phyloP scores from a whole-genome alignment of 2,797 vertebrate genomes.

The Streptopelia turtur region DNA sequence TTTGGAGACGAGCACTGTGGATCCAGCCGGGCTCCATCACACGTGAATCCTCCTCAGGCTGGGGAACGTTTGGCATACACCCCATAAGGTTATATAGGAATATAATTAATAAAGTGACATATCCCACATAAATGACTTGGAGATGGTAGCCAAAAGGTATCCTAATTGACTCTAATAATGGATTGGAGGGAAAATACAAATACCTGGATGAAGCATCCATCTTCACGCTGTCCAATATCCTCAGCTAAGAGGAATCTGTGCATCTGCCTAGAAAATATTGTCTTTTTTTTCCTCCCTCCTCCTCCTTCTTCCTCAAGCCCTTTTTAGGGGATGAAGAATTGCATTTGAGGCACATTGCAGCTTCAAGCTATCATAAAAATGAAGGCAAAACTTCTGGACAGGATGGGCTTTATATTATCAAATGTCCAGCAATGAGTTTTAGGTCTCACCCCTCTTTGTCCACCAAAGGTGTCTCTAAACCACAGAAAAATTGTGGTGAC shows the following conservation, averaged over 20 bases:
- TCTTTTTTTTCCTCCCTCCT: not conserved
- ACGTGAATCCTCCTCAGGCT: rapidly evolving
- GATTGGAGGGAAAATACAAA: not conserved
- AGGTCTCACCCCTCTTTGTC: too few relatives aligned
- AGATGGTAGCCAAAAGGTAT: not conserved
- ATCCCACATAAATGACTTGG: constrained; percentile 45
- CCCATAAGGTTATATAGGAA: not conserved
- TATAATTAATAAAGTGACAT: constrained; percentile 33
- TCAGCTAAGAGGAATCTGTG: not conserved
- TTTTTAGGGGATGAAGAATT: not conserved
- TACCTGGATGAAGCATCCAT: not conserved
- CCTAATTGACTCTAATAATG: not conserved
- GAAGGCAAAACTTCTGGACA: not conserved
- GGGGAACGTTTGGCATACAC: not conserved
- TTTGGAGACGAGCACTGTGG: rapidly evolving
- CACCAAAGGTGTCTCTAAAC: not conserved
- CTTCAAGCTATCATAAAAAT: rapidly evolving
- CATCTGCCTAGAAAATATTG: not conserved
- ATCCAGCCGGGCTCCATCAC: not conserved
- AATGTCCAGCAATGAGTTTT: not conserved
- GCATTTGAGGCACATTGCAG: rapidly evolving
- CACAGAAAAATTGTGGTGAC: not conserved
- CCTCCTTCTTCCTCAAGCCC: not conserved
- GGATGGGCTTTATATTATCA: not conserved
- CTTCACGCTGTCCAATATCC: not conserved